Evolutionary conservation across 2,113 vertebrate species (phyloP), one percentile per base, ranked within the genome.

Genomic region (Galemys pyrenaicus): DNA sequence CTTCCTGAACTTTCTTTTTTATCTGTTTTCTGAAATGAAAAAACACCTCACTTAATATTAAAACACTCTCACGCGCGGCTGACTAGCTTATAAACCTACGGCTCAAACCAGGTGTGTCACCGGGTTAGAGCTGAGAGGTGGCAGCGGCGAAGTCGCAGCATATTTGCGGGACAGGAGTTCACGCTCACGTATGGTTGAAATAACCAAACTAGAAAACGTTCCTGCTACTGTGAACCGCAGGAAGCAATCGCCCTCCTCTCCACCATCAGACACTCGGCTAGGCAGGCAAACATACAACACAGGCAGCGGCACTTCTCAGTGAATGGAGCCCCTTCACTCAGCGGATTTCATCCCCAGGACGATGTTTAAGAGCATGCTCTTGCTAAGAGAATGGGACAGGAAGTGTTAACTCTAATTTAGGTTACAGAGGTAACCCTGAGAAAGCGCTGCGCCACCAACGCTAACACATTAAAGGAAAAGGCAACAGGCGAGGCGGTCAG

Each of bases 1-100:
- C 98, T 99, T 96, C 97, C 98, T 3, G 97, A 95, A 91, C 97
- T 96, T 81, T 99, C 99, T 94, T 99, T 98, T 79, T 97, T 98
- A 95, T 99, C 98, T 82, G 94, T 84, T 96, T 98, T 99, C 97
- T 98, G 98, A 89, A 99, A 98, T 51, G 74, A 32, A 96, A 97
- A 94, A 94, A 9, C 32, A 30, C 26, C 37, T 62, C 87, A 46
- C 74, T 97, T 92, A 97, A 80, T 74, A 91, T 78, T 67, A 26
- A 91, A 85, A 83, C 37, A 71, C 39, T 44, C 44, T 6, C 6
- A 39, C n/a, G 93, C 85, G 80, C 64, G 44, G 35, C 39, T 46
- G 17, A 9, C 65, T 88, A 92, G 39, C 15, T 39, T 44, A 74
- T 64, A 92, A 80, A 51, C 78, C 35, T 60, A n/a, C 22, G n/a